A percentile compares a stretch with the other conserved stretches of the same genome.
These are phyloP conservation scores for Centropristis striata DNA, from an alignment of 2,113 vertebrate genomes.

Conservation along the genomic window DNA sequence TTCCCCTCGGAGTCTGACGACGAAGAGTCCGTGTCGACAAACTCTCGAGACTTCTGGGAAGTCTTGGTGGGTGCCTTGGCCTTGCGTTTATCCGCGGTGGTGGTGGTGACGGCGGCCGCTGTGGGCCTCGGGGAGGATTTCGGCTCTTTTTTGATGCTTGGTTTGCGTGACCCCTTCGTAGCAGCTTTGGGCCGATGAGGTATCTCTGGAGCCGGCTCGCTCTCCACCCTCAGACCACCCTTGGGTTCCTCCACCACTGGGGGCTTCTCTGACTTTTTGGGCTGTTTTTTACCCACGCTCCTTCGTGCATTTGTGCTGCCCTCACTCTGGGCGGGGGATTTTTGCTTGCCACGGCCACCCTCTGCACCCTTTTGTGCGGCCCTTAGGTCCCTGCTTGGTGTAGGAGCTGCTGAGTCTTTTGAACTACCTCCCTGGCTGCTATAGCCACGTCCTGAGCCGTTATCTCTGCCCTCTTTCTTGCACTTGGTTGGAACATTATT, in stretches of 20 bases:
- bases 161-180: conserved; percentile 96
- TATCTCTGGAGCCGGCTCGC: conserved; percentile 92
- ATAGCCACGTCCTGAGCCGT: conserved; percentile 87
- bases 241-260: conserved; percentile 92
- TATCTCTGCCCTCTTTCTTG: conserved; percentile 94
- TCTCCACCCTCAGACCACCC: conserved; percentile 95
- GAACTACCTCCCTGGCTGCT: conserved; percentile 88
- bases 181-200: conserved; percentile 92
- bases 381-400: conserved; percentile 91
- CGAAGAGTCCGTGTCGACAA: conserved; percentile 95
- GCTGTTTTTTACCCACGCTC: conserved; percentile 95
- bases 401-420: conserved; percentile 89
- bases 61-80: conserved; percentile 91
- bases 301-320: conserved; percentile 87
- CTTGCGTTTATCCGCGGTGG: conserved; percentile 91
- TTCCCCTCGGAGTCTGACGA: conserved; percentile 98
- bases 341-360: conserved; percentile 91
- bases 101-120: conserved; percentile 57
- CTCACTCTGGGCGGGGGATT: conserved; percentile 96
- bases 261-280: conserved; percentile 95
- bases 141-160: conserved; percentile 94
- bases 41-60: conserved; percentile 95
- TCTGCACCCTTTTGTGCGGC: conserved; percentile 92
- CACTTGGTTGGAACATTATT: conserved; percentile 91
- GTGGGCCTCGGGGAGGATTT: conserved; percentile 92